Percentiles rank a stretch among this genome's conserved stretches.
These are phyloP conservation scores for Semaprochilodus insignis DNA, from an alignment of 2,797 vertebrate species.

Conservation along the genomic window DNA sequence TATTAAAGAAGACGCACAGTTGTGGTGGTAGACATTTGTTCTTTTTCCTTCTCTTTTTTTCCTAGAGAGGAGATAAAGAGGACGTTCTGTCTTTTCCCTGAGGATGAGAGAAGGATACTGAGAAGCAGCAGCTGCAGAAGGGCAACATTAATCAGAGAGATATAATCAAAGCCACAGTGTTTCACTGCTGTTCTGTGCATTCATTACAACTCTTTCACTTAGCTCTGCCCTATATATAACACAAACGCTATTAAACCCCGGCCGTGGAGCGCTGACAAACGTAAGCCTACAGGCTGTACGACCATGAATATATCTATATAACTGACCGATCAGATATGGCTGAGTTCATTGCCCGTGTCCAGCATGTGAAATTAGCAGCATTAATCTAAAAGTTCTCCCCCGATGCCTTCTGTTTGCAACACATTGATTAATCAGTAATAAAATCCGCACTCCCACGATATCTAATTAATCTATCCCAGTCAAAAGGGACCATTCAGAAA, in stretches of 20 bases:
- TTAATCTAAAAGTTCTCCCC: conserved; percentile 14
- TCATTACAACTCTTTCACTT: conserved; percentile 34
- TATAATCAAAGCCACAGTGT: conserved; percentile 21
- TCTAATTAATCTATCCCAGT: conserved; percentile 33
- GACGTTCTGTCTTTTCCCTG: conserved; percentile 9
- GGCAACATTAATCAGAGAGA: conserved; percentile 38
- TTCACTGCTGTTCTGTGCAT: conserved; percentile 28
- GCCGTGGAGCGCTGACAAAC: conserved; percentile 4
- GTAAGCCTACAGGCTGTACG: neutral
- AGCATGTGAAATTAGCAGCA: conserved; percentile 13
- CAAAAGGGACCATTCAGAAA: conserved; percentile 28
- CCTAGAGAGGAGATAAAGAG: conserved; percentile 26
- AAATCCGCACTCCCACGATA: conserved; percentile 25
- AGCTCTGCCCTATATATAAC: conserved; percentile 21
- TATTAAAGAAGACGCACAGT: conserved; percentile 33
- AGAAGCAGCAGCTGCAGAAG: conserved; percentile 31
- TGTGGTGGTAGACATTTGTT: conserved; percentile 5
- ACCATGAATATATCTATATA: conserved; percentile 21
- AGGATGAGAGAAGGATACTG: conserved; percentile 27
- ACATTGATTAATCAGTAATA: conserved; percentile 30
- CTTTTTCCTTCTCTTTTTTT: neutral
- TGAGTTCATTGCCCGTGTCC: conserved; percentile 24
- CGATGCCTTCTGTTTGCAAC: conserved; percentile 13
- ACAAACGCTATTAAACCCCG: conserved; percentile 24
- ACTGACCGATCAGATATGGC: conserved; percentile 2